Percentiles rank a stretch among this genome's conserved stretches.
These are phyloP conservation scores for Oncopodura yosiiana DNA, from an alignment of 1,140 invertebrate species.

Conservation along the genomic window DNA sequence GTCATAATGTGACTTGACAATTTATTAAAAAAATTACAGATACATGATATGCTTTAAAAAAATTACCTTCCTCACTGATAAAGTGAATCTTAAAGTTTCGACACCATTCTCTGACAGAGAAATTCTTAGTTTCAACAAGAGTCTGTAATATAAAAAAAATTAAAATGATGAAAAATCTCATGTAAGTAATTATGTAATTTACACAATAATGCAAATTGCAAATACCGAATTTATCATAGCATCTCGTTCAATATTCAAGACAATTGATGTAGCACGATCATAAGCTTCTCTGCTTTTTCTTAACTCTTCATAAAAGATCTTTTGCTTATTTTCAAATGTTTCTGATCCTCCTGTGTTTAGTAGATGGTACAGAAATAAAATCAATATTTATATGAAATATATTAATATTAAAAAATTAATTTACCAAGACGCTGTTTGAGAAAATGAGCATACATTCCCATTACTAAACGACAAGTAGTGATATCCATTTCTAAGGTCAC, in stretches of 20 bases:
- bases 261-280: slow-evolving; percentile 63
- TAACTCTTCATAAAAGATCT: slow-evolving; percentile 85
- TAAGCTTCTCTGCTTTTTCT: slow-evolving; percentile 65
- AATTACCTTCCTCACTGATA: slow-evolving; percentile 61
- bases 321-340: slow-evolving; percentile 89
- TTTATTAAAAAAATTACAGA: not conserved
- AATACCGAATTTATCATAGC: slow-evolving; percentile 24
- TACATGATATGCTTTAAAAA: not conserved
- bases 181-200: not conserved
- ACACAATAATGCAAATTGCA: not conserved
- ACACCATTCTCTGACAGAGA: slow-evolving; percentile 77
- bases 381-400: not conserved
- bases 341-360: slow-evolving; percentile 64
- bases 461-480: slow-evolving; percentile 12
- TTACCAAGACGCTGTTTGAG: slow-evolving; percentile 27
- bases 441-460: slow-evolving; percentile 29
- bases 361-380: not conserved
- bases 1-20: not conserved
- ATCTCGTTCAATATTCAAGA: slow-evolving; percentile 42
- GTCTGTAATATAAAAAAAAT: slow-evolving; percentile 45
- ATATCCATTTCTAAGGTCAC: slow-evolving; percentile 25
- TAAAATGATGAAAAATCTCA: slow-evolving; percentile 1
- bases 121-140: slow-evolving; percentile 70
- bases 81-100: slow-evolving; percentile 85
- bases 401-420: not conserved